Conservation (phyloP, 2,888 invertebrate genomes). For the Pherbina coryleti region DNA sequence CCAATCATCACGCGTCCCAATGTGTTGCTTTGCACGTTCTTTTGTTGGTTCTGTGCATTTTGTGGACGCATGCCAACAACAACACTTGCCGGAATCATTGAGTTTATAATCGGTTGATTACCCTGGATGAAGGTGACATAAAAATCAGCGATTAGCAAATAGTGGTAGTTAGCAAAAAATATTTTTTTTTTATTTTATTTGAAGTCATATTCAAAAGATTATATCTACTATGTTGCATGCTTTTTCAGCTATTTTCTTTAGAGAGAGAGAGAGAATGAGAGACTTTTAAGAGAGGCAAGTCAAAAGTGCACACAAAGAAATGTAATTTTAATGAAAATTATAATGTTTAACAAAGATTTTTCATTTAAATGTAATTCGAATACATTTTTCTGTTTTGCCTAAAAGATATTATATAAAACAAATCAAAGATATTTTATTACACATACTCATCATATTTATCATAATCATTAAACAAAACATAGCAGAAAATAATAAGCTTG, state of each 20-base stretch:
- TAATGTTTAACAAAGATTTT: neutral
- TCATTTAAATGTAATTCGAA: too few relatives aligned
- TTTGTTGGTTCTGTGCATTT: slow-evolving; percentile 78
- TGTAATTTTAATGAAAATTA: slow-evolving; percentile 27
- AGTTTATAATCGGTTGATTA: slow-evolving; percentile 75
- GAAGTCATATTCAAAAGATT: slow-evolving; percentile 13
- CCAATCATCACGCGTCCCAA: slow-evolving; percentile 87
- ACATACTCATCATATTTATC: too few relatives aligned
- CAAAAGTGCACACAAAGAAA: slow-evolving; percentile 53
- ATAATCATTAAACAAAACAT: too few relatives aligned
- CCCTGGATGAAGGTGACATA: slow-evolving; percentile 54
- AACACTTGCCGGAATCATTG: slow-evolving; percentile 81
- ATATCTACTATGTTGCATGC: slow-evolving; percentile 45
- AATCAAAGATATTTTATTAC: too few relatives aligned
- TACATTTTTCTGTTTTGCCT: neutral
- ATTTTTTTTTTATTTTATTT: neutral
- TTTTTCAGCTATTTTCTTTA: slow-evolving; percentile 30
- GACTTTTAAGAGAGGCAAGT: slow-evolving; percentile 42
- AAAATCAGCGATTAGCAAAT: too few relatives aligned
- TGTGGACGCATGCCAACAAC: slow-evolving; percentile 87
- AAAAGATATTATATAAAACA: neutral
- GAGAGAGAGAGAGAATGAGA: neutral
- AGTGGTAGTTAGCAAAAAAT: slow-evolving; percentile 6
- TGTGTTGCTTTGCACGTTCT: slow-evolving; percentile 79
- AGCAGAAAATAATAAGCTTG: too few relatives aligned